Conservation (phyloP, 2,113 vertebrate species). For the Monopterus albus region DNA sequence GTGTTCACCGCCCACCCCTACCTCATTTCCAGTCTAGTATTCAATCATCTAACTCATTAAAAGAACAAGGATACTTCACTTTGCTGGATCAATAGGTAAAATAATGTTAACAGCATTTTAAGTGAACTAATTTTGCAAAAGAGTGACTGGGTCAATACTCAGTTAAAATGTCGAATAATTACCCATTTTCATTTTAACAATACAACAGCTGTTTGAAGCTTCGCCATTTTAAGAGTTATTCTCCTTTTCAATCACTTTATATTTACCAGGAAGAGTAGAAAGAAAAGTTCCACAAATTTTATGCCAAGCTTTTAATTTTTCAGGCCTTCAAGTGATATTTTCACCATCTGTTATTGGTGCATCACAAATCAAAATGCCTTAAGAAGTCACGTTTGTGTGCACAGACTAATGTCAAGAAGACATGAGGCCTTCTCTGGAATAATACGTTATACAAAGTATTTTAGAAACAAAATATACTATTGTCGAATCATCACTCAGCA, state of each 20-base stretch:
- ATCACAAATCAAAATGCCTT: too few relatives aligned
- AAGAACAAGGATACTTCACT: conserved; percentile 34
- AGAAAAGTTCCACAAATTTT: too few relatives aligned
- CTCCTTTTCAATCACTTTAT: too few relatives aligned
- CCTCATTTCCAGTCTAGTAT: conserved; percentile 50
- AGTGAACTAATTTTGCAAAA: conserved; percentile 16
- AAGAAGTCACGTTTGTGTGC: not conserved
- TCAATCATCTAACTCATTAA: conserved; percentile 69
- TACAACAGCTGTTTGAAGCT: not conserved
- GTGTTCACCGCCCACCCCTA: conserved; percentile 54
- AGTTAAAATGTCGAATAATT: conserved; percentile 29
- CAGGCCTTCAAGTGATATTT: not conserved
- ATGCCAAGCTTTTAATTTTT: too few relatives aligned
- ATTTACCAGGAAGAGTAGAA: too few relatives aligned
- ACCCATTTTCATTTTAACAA: not conserved
- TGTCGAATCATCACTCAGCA: conserved; percentile 37
- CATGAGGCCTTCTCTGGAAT: not conserved
- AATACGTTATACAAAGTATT: too few relatives aligned
- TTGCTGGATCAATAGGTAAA: conserved; percentile 37
- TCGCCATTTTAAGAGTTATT: too few relatives aligned
- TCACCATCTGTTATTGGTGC: not conserved
- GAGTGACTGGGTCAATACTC: conserved; percentile 23
- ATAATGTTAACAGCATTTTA: conserved; percentile 38
- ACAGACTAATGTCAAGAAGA: too few relatives aligned
- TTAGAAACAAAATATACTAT: conserved; percentile 5